A percentile compares a stretch with the other conserved stretches of the same genome.
Evolutionary conservation across 2,797 vertebrate genomes (phyloP).

Genomic region (Thripadectes ignobilis): DNA sequence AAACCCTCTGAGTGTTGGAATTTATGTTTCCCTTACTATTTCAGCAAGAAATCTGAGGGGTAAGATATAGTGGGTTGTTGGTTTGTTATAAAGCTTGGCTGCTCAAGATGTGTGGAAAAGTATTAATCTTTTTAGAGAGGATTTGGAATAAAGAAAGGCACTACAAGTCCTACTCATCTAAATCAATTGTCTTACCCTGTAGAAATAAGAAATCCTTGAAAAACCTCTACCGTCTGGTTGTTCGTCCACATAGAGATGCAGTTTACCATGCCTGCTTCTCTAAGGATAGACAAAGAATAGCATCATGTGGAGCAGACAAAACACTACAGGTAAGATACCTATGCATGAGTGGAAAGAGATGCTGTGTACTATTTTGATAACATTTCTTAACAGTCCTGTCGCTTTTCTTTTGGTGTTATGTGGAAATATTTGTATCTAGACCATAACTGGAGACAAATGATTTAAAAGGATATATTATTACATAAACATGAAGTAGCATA

Average conservation of each 20-base stretch:
- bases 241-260: constrained; percentile 91
- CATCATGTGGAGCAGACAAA: constrained; percentile 91
- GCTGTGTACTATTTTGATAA: background rate
- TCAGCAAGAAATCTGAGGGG: background rate
- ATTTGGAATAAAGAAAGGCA: background rate
- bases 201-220: constrained; percentile 90
- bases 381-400: background rate
- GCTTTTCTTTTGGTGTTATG: background rate
- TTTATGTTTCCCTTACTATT: background rate
- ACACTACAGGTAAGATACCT: constrained; percentile 84
- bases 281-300: constrained; percentile 87
- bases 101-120: background rate
- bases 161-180: background rate
- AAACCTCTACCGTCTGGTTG: constrained; percentile 88
- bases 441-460: background rate
- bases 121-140: background rate
- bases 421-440: background rate
- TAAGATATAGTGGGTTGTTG: background rate
- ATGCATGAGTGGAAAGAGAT: background rate
- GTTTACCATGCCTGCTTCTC: constrained; percentile 94
- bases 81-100: background rate
- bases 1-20: background rate
- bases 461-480: background rate
- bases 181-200: constrained; percentile 7
- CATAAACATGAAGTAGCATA: background rate